Evolutionary conservation across 2,888 invertebrate genomes (phyloP).

Genomic region (Lumbricus terrestris): DNA sequence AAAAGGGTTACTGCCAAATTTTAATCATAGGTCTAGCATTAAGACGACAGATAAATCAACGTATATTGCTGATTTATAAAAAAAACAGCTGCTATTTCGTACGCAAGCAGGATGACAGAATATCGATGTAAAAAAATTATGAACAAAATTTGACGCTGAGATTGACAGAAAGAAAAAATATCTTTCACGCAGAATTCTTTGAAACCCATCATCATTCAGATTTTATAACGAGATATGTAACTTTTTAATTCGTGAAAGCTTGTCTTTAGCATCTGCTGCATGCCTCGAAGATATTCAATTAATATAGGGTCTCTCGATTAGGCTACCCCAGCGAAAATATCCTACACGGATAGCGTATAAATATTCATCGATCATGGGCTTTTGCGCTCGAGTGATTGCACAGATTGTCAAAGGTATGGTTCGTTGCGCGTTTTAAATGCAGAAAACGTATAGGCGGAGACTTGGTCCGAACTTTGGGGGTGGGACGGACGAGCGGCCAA

Average conservation of each 20-base stretch:
- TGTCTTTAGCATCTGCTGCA: neutral
- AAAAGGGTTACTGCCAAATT: too few species aligned
- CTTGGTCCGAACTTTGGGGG: too few species aligned
- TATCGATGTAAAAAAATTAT: neutral
- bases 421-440: neutral
- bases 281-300: neutral
- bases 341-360: neutral
- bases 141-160: neutral
- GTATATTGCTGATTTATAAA: too few species aligned
- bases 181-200: neutral
- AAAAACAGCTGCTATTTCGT: too few species aligned
- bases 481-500: too few species aligned
- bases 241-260: neutral
- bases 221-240: neutral
- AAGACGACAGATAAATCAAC: too few species aligned
- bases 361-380: neutral
- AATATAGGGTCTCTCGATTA: too few species aligned
- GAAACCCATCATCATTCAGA: neutral
- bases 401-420: neutral
- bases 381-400: neutral
- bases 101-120: too few species aligned
- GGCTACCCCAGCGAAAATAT: neutral
- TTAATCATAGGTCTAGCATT: too few species aligned
- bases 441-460: neutral
- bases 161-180: neutral